Evolutionary conservation across 2,113 vertebrate species (phyloP).

Genomic region (Sterrhoptilus dennistouni): DNA sequence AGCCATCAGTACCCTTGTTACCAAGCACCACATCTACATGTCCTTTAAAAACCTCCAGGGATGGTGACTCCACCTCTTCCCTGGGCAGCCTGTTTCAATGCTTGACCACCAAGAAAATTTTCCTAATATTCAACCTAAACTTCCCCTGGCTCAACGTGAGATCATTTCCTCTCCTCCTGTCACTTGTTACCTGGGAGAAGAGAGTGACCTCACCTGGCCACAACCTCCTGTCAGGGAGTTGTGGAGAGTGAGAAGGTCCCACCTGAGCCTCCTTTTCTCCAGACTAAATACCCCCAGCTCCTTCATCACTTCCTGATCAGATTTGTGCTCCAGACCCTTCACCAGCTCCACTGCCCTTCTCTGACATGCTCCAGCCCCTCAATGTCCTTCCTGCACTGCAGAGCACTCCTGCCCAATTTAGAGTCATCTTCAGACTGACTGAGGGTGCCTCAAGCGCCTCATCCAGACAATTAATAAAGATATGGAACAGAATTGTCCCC

Average conservation of each 20-base stretch:
- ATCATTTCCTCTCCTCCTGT: background rate
- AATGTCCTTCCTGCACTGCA: background rate
- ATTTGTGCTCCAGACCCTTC: background rate
- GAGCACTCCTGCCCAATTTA: background rate
- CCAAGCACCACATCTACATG: background rate
- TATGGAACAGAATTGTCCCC: background rate
- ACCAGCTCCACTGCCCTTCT: background rate
- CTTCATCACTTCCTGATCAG: background rate
- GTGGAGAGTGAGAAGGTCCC: background rate
- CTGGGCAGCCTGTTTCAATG: background rate
- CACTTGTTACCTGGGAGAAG: background rate
- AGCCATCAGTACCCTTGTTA: background rate
- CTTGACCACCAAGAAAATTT: background rate
- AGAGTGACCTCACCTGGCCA: background rate
- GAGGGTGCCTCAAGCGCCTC: background rate
- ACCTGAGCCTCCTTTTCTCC: background rate
- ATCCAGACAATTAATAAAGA: background rate
- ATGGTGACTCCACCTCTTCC: background rate
- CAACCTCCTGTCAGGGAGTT: background rate
- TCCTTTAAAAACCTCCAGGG: background rate
- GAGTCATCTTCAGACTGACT: background rate
- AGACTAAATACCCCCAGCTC: background rate
- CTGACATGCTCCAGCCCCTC: accelerated
- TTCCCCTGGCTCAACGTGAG: background rate
- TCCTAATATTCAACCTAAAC: background rate